Percentiles rank a stretch among this genome's conserved stretches.
These are phyloP conservation scores for Gobionotothen gibberifrons DNA, from an alignment of 2,797 vertebrate species.

Conservation along the genomic window DNA sequence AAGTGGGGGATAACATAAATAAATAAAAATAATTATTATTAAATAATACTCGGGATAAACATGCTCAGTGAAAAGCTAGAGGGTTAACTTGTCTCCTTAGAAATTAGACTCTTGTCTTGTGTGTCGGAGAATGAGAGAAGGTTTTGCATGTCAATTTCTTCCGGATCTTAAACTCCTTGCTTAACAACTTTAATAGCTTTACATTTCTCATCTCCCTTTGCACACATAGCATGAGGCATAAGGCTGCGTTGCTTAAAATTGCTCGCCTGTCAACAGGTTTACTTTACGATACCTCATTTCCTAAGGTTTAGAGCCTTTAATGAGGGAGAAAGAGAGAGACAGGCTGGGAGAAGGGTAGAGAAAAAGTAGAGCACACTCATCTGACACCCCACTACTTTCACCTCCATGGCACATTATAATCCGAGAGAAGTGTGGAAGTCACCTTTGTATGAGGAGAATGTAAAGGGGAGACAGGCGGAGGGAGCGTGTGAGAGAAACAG, in stretches of 20 bases:
- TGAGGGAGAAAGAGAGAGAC: slow-evolving; percentile 10
- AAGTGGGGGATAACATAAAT: slow-evolving; percentile 65
- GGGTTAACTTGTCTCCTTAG: slow-evolving; percentile 55
- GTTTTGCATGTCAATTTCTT: slow-evolving; percentile 48
- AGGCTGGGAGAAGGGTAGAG: neutral
- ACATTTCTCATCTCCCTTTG: slow-evolving; percentile 40
- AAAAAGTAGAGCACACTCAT: slow-evolving; percentile 26
- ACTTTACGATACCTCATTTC: slow-evolving; percentile 36
- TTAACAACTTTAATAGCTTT: slow-evolving; percentile 45
- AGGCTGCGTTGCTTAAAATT: slow-evolving; percentile 8
- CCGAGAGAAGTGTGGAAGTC: slow-evolving; percentile 63
- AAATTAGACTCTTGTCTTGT: slow-evolving; percentile 67
- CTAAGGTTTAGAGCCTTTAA: slow-evolving; percentile 24
- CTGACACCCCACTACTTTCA: slow-evolving; percentile 44
- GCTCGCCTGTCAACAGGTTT: slow-evolving; percentile 42
- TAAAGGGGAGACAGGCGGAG: slow-evolving; percentile 30
- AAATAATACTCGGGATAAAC: slow-evolving; percentile 52
- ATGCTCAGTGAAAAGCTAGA: slow-evolving; percentile 48
- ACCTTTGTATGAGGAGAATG: slow-evolving; percentile 66
- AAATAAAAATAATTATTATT: slow-evolving; percentile 53
- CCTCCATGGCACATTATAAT: slow-evolving; percentile 64
- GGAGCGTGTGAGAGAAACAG: slow-evolving; percentile 11
- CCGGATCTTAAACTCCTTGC: slow-evolving; percentile 46
- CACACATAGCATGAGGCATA: slow-evolving; percentile 34
- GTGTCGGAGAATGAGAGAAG: slow-evolving; percentile 39